Percentiles rank a stretch among this genome's conserved stretches.
phyloP scores from a whole-genome alignment of 2,113 vertebrate species.

The Hylia prasina region DNA sequence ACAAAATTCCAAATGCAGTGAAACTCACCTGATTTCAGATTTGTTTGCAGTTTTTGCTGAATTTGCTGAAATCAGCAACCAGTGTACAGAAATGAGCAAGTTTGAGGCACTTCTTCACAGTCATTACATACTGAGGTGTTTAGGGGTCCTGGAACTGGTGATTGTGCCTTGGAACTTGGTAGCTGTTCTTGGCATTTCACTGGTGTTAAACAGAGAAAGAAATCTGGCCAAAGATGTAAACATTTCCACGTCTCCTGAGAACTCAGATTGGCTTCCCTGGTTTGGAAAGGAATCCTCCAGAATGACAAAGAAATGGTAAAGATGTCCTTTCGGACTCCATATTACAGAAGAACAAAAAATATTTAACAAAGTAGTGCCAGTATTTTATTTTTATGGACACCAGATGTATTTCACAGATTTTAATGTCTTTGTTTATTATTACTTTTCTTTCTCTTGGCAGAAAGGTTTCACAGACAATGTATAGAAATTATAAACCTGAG shows the following conservation, averaged over 20 bases:
- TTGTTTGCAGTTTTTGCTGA: not conserved
- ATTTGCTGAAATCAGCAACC: not conserved
- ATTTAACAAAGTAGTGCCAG: not conserved
- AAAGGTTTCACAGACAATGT: fast-evolving
- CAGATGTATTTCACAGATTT: not conserved
- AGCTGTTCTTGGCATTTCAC: not conserved
- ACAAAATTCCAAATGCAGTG: not conserved
- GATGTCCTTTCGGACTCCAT: not conserved
- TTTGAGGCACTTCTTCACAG: not conserved
- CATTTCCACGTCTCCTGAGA: not conserved
- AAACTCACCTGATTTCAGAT: not conserved
- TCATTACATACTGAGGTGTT: not conserved
- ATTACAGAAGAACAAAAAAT: not conserved
- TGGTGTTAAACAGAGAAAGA: not conserved
- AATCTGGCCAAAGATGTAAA: not conserved
- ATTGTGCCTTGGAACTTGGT: not conserved
- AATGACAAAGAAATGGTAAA: not conserved
- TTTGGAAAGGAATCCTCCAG: not conserved
- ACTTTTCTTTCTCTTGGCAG: not conserved
- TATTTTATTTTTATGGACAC: not conserved
- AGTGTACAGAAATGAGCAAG: not conserved
- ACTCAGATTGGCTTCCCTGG: not conserved
- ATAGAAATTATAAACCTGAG: not conserved
- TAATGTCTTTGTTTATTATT: not conserved
- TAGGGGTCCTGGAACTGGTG: not conserved